Evolutionary conservation across 2,113 vertebrate genomes (phyloP).

Genomic region (Bothrops jararaca): DNA sequence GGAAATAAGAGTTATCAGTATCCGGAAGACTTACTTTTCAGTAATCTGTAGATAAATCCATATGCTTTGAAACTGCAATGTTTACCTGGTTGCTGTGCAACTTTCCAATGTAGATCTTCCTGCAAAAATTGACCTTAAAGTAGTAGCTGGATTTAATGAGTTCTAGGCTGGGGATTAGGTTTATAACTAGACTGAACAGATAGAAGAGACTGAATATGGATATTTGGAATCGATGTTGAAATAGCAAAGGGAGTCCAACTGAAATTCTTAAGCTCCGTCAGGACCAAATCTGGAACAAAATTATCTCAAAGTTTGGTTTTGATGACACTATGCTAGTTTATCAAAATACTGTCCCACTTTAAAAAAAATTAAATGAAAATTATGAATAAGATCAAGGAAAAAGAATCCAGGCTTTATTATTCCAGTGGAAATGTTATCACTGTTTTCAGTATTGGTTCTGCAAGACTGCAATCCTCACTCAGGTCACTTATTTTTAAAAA

Average conservation of each 20-base stretch:
- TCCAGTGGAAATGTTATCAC: neutral
- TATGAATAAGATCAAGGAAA: constrained; percentile 29
- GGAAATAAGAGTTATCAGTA: neutral
- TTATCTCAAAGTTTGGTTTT: constrained; percentile 31
- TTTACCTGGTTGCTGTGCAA: neutral
- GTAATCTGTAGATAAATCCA: neutral
- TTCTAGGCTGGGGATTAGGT: neutral
- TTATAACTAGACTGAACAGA: neutral
- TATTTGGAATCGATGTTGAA: constrained; percentile 24
- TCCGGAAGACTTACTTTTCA: neutral
- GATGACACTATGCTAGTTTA: neutral
- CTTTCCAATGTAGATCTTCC: neutral
- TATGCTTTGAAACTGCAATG: neutral
- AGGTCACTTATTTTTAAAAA: neutral
- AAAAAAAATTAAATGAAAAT: constrained; percentile 32
- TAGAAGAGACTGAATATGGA: neutral
- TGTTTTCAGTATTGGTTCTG: neutral
- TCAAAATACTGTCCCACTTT: constrained; percentile 44
- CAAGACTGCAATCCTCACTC: neutral
- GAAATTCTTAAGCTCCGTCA: constrained; percentile 37
- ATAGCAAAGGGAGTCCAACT: constrained; percentile 16
- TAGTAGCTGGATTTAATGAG: neutral
- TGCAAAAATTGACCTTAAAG: neutral
- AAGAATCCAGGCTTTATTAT: neutral
- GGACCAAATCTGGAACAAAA: constrained; percentile 50